phyloP scores from a whole-genome alignment of 2,113 vertebrate genomes.

The Nyctereutes procyonoides region DNA sequence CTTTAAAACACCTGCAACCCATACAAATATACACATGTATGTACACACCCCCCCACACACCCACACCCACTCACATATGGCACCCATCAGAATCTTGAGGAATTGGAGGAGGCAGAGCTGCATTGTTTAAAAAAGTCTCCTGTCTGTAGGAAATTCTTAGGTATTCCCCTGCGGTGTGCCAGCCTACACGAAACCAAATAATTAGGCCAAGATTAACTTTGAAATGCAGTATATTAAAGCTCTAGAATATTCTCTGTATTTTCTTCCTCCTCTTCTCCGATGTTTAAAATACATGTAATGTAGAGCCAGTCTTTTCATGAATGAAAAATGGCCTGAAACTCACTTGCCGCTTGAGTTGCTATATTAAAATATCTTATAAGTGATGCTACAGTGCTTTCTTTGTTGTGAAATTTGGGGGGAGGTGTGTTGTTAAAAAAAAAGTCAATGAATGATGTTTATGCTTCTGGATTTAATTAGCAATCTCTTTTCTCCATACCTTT shows the following conservation, averaged over 20 bases:
- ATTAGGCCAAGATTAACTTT: neutral
- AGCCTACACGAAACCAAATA: neutral
- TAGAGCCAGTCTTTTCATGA: neutral
- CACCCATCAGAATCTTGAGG: neutral
- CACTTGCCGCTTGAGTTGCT: neutral
- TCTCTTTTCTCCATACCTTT: neutral
- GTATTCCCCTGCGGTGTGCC: neutral
- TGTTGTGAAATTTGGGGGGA: neutral
- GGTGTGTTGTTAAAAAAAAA: neutral
- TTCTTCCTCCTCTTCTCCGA: neutral
- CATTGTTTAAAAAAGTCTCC: neutral
- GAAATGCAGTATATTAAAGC: neutral
- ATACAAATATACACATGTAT: neutral
- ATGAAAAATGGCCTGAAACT: neutral
- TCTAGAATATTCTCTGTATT: neutral
- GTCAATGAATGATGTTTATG: neutral
- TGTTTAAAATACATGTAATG: conserved; percentile 22
- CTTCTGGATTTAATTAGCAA: neutral
- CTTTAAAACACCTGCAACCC: neutral
- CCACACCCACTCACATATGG: neutral
- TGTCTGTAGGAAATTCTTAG: neutral
- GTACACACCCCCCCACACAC: neutral
- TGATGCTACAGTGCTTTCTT: neutral
- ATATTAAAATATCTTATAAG: neutral
- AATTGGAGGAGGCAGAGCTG: neutral